A percentile compares a stretch with the other conserved stretches of the same genome.
phyloP scores from a whole-genome alignment of 2,888 invertebrate genomes.

The Parnassius mnemosyne region DNA sequence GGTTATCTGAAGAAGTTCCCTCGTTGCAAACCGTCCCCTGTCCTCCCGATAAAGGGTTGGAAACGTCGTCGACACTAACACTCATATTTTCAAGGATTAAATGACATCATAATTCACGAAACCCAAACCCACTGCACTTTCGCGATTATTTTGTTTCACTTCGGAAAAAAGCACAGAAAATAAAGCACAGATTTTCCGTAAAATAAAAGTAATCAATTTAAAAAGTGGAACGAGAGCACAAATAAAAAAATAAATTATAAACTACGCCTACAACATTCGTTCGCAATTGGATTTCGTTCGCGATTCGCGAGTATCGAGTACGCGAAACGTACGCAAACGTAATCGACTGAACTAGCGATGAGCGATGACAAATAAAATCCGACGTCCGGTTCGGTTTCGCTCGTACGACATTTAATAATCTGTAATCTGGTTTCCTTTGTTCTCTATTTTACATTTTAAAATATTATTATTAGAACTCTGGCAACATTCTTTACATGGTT shows the following conservation, averaged over 20 bases:
- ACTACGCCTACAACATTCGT: constrained; percentile 63
- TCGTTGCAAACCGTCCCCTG: constrained; percentile 55
- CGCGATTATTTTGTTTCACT: constrained; percentile 46
- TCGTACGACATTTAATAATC: constrained; percentile 25
- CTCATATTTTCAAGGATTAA: constrained; percentile 77
- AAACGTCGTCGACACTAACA: constrained; percentile 72
- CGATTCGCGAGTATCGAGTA: constrained; percentile 25
- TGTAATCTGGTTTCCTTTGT: constrained; percentile 31
- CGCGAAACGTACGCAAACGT: constrained; percentile 28
- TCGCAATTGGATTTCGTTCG: constrained; percentile 36
- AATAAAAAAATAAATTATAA: constrained; percentile 52
- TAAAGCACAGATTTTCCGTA: constrained; percentile 44
- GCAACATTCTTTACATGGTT: constrained; percentile 7
- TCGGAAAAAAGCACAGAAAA: constrained; percentile 40
- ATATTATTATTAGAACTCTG: constrained; percentile 7
- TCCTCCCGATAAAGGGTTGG: constrained; percentile 69
- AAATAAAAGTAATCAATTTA: constrained; percentile 57
- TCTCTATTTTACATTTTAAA: constrained; percentile 16
- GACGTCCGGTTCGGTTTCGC: too few species aligned
- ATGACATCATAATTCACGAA: constrained; percentile 72
- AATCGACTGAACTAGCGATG: too few species aligned
- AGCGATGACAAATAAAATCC: too few species aligned
- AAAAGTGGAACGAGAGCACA: constrained; percentile 77
- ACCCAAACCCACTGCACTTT: constrained; percentile 47
- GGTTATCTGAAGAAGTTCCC: constrained; percentile 58